phyloP scores from a whole-genome alignment of 2,113 vertebrate species.

The Astur gentilis region DNA sequence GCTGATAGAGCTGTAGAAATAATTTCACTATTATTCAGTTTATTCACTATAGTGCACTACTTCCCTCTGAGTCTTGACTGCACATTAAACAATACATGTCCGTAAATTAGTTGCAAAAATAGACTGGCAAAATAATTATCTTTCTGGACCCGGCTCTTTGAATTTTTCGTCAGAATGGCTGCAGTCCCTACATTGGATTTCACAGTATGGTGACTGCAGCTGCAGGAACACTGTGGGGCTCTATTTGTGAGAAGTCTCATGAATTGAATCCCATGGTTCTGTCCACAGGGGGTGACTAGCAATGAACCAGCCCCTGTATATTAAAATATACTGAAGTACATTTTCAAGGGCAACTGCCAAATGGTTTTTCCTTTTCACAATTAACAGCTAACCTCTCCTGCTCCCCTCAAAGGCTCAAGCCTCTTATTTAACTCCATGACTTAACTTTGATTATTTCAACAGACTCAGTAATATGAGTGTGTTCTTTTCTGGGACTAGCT shows the following conservation, averaged over 20 bases:
- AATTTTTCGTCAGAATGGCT: neutral
- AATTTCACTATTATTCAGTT: neutral
- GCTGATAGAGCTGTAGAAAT: neutral
- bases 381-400: neutral
- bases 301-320: neutral
- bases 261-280: constrained; percentile 38
- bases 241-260: neutral
- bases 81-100: neutral
- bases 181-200: neutral
- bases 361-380: neutral
- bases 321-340: neutral
- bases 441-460: neutral
- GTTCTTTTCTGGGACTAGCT: neutral
- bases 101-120: constrained; percentile 9
- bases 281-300: neutral
- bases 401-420: neutral
- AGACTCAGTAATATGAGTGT: neutral
- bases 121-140: neutral
- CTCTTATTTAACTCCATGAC: neutral
- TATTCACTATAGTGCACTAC: neutral
- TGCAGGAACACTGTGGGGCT: neutral
- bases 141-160: neutral
- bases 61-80: neutral
- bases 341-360: constrained; percentile 15
- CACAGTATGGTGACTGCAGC: constrained; percentile 8